Conservation (phyloP, 1,140 invertebrate species). For the Drosophila aff. region DNA sequence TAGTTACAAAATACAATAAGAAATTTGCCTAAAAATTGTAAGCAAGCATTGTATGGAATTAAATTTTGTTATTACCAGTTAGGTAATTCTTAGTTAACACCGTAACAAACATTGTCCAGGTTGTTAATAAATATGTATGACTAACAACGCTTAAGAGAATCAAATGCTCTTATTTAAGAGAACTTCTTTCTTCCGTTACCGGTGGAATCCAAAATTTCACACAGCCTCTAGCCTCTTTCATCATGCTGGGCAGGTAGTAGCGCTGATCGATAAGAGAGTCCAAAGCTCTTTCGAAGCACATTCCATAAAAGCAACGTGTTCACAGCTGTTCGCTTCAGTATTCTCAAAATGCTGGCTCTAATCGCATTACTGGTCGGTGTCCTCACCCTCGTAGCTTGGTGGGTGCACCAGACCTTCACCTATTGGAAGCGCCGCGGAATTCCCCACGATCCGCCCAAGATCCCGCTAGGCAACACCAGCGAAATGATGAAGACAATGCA, state of each 20-base stretch:
- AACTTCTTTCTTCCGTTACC: not conserved
- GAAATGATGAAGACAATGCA: conserved; percentile 27
- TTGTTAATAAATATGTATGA: not conserved
- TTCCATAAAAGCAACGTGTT: not conserved
- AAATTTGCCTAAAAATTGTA: too few species aligned
- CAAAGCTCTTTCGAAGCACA: conserved; percentile 22
- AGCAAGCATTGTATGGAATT: not conserved
- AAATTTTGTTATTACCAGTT: not conserved
- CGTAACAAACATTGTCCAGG: too few species aligned
- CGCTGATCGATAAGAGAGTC: not conserved
- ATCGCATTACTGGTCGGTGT: conserved; percentile 19
- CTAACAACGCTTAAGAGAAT: not conserved
- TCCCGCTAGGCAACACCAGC: conserved; percentile 67
- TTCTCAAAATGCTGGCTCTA: conserved; percentile 16
- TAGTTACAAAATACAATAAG: not conserved
- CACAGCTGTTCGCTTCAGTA: not conserved
- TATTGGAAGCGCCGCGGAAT: conserved; percentile 84
- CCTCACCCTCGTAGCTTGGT: conserved; percentile 20
- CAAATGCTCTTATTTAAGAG: not conserved
- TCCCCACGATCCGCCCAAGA: conserved; percentile 73
- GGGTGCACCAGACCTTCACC: conserved; percentile 22
- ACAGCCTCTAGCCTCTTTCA: not conserved
- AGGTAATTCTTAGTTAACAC: too few species aligned
- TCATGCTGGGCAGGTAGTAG: not conserved
- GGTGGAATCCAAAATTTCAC: not conserved